Percentiles rank a stretch among this genome's conserved stretches.
Evolutionary conservation across 2,113 vertebrate species (phyloP).

Genomic region (Myotis brandtii): DNA sequence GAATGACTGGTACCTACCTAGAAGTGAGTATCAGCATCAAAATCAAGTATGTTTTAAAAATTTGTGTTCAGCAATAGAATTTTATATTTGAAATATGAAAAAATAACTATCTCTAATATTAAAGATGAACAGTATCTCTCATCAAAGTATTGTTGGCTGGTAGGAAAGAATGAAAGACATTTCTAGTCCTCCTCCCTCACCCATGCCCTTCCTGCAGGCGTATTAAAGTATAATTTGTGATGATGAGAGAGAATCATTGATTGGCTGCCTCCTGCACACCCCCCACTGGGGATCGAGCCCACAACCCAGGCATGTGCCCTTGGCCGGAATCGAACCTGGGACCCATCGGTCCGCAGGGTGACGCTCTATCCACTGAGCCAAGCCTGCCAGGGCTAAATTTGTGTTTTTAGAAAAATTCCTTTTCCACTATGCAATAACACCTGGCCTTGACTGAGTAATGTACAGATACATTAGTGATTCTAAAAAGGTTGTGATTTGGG

Average conservation of each 20-base stretch:
- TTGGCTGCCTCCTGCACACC: too few relatives aligned
- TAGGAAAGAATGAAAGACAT: slow-evolving; percentile 13
- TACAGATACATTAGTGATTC: not conserved
- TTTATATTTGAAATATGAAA: not conserved
- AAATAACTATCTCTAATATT: not conserved
- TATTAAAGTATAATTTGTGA: not conserved
- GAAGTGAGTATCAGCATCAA: not conserved
- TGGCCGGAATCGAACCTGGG: too few relatives aligned
- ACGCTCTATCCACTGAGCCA: too few relatives aligned
- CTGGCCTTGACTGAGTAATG: not conserved
- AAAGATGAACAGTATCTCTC: not conserved
- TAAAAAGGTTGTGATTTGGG: not conserved
- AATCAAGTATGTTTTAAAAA: not conserved
- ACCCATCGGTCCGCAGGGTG: too few relatives aligned
- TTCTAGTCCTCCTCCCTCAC: not conserved
- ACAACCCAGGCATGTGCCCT: too few relatives aligned
- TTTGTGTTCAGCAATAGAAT: not conserved
- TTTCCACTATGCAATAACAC: not conserved
- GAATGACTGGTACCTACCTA: not conserved
- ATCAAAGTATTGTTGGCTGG: not conserved
- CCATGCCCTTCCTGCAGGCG: not conserved
- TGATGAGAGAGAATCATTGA: too few relatives aligned
- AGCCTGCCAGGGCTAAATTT: too few relatives aligned
- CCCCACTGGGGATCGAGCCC: too few relatives aligned
- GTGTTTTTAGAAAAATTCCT: not conserved